Evolutionary conservation across 2,113 vertebrate species (phyloP).

Genomic region (Semicossyphus pulcher): DNA sequence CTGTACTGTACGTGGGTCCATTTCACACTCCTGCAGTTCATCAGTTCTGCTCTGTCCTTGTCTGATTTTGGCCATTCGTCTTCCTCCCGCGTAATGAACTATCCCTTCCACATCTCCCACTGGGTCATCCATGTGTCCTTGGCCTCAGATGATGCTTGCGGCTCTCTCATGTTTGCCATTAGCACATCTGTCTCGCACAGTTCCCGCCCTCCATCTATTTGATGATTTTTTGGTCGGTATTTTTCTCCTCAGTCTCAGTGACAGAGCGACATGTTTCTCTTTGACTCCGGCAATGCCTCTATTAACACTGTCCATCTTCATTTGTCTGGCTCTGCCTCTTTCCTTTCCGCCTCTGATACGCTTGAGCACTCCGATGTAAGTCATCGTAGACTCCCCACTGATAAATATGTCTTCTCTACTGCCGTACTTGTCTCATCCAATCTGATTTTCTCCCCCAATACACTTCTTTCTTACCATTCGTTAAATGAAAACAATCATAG

Average conservation of each 20-base stretch:
- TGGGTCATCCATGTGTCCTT: constrained; percentile 18
- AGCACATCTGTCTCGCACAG: constrained; percentile 56
- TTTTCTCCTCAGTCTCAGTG: constrained; percentile 4
- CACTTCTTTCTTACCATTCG: background rate
- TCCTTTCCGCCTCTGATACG: background rate
- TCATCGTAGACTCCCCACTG: background rate
- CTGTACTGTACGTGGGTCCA: background rate
- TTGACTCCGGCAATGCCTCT: background rate
- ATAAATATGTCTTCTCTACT: background rate
- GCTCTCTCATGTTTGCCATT: constrained; percentile 48
- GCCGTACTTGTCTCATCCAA: background rate
- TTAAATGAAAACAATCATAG: background rate
- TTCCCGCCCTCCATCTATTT: constrained; percentile 18
- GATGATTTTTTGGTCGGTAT: too few relatives aligned
- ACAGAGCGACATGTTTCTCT: constrained; percentile 30
- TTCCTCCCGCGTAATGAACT: background rate
- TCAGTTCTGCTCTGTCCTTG: background rate
- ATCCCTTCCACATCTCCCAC: background rate
- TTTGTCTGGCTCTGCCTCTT: background rate
- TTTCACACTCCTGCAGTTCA: background rate
- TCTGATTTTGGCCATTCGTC: background rate
- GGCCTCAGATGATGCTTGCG: constrained; percentile 42
- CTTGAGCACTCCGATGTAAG: background rate
- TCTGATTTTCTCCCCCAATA: too few relatives aligned
- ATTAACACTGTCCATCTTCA: constrained; percentile 42